A percentile compares a stretch with the other conserved stretches of the same genome.
These are phyloP conservation scores for Athene noctua DNA, from an alignment of 2,113 vertebrate species.

Conservation along the genomic window DNA sequence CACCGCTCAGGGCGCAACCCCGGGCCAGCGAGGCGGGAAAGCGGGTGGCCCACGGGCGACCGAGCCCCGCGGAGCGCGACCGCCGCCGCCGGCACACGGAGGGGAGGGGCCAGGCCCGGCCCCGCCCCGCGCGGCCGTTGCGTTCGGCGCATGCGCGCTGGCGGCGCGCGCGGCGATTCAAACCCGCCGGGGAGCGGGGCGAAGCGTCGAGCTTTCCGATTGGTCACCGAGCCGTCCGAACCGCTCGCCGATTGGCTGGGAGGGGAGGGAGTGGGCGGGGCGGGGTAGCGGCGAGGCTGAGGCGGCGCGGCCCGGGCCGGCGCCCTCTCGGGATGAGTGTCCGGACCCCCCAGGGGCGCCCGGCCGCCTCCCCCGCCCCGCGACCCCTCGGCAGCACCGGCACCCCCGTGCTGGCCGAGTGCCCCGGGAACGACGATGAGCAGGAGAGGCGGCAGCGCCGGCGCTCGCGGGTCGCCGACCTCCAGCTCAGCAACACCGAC, in stretches of 20 bases:
- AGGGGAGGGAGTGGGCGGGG: not conserved
- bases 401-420: constrained; percentile 77
- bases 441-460: constrained; percentile 85
- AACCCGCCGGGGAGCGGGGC: not conserved
- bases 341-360: not conserved
- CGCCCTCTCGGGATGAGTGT: not conserved
- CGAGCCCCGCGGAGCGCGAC: too few species aligned
- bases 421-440: constrained; percentile 89
- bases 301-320: too few species aligned
- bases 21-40: not conserved
- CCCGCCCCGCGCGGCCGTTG: not conserved
- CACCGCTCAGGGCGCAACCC: not conserved
- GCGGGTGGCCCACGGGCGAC: too few species aligned
- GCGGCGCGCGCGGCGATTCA: not conserved
- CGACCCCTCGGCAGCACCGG: constrained; percentile 45
- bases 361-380: not conserved
- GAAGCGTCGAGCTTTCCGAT: not conserved
- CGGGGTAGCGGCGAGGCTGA: not conserved
- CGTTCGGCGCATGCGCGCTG: not conserved
- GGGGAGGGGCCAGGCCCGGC: too few species aligned
- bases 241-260: not conserved
- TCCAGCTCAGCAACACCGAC: constrained; percentile 74
- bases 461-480: constrained; percentile 81
- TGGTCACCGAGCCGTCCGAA: not conserved
- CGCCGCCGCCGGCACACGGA: too few species aligned